Base-by-base conservation (phyloP, 2,113 vertebrate species). In the Centrocercus urophasianus region DNA sequence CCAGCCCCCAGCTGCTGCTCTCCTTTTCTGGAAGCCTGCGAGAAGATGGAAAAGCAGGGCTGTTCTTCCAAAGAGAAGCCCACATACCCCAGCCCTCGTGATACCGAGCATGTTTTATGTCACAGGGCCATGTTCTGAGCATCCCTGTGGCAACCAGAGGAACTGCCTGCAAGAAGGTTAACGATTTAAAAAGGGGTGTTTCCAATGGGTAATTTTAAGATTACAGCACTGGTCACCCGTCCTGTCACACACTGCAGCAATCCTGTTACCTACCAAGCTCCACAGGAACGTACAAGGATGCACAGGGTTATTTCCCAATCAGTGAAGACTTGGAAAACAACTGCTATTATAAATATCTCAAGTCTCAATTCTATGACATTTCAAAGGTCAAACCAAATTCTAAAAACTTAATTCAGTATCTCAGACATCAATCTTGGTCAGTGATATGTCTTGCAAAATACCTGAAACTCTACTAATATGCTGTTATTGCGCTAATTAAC, bases 121-220 rank as follows among this genome's bases (percentile, higher is more conserved):
- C 73, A 7, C 0, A 3, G 9, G 9, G 19, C 7, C 24, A 8
- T 45, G 36, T 47, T 72, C 45, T 70, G 10, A 5, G 0, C 21
- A 27, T n/a, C 70, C 42, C 61, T 2, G 0, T 3, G 2, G 60
- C 25, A 15, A 69, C 34, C 50, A 38, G 59, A 85, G 36, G 24
- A 87, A 8, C 12, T 48, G 45, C 18, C 43, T 65, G 28, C 36
- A 59, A 69, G 57, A 63, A 61, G 24, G 45, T 19, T 14, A 76
- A 34, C 19, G 3, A 1, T 14, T 32, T 1, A 14, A 36, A 80
- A 91, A 56, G 4, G 13, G 0, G 0, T 5, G 10, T 13, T 71
- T 90, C 63, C 22, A 27, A 66, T 54, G 15, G 52, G 22, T 25
- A 38, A 8, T 11, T 69, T 28, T 48, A 27, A 73, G 36, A 71